phyloP scores from a whole-genome alignment of 2,888 invertebrate genomes.

The Crematogaster levior region DNA sequence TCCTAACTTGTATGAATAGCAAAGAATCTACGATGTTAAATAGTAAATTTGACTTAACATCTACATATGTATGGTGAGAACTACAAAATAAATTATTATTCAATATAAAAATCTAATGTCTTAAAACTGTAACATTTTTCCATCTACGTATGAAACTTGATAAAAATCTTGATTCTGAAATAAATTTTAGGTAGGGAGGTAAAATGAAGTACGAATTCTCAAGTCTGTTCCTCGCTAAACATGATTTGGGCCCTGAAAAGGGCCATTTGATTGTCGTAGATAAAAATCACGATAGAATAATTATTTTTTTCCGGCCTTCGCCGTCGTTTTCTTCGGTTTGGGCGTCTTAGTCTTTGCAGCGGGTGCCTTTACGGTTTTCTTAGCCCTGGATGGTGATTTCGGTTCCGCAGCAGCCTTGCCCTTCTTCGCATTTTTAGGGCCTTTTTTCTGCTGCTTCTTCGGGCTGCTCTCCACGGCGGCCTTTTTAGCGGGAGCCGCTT shows the following conservation, averaged over 20 bases:
- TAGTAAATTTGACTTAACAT: too few relatives aligned
- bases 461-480: conserved; percentile 51
- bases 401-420: conserved; percentile 34
- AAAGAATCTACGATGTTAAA: too few relatives aligned
- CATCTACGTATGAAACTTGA: too few relatives aligned
- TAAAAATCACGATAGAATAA: conserved; percentile 7
- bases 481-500: conserved; percentile 52
- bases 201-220: background rate
- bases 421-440: conserved; percentile 27
- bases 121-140: too few relatives aligned
- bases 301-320: conserved; percentile 70
- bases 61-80: too few relatives aligned
- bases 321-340: conserved; percentile 80
- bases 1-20: too few relatives aligned
- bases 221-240: conserved; percentile 18
- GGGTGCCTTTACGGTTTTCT: conserved; percentile 76
- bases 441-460: conserved; percentile 77
- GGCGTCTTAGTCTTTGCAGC: conserved; percentile 82
- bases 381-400: conserved; percentile 56
- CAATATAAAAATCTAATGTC: too few relatives aligned
- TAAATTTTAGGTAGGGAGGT: too few relatives aligned
- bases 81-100: too few relatives aligned
- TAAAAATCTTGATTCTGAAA: too few relatives aligned
- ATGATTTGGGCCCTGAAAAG: conserved; percentile 71
- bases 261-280: conserved; percentile 66